Percentiles rank a stretch among this genome's conserved stretches.
phyloP scores from a whole-genome alignment of 2,888 invertebrate species.

The Drosophila cognata region DNA sequence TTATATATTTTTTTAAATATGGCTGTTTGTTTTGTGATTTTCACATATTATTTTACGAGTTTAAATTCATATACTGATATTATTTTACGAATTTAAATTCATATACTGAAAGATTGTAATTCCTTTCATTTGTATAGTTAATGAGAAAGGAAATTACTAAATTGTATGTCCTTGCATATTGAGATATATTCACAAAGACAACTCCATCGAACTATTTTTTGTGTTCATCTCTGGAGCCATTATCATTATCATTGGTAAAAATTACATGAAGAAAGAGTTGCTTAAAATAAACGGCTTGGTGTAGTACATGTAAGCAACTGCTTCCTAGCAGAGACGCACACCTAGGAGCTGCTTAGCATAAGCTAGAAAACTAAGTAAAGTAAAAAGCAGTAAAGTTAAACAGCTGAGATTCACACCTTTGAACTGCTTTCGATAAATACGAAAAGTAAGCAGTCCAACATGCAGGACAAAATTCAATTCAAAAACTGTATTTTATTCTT shows the following conservation, averaged over 20 bases:
- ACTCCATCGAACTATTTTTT: background rate
- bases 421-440: background rate
- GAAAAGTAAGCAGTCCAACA: background rate
- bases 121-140: background rate
- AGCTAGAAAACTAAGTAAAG: background rate
- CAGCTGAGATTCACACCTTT: background rate
- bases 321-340: background rate
- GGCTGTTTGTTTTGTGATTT: background rate
- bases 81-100: background rate
- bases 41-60: background rate
- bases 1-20: background rate
- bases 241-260: background rate
- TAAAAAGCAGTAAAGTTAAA: background rate
- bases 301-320: background rate
- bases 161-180: background rate
- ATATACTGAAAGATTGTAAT: background rate
- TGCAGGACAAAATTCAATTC: background rate
- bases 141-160: background rate
- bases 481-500: background rate
- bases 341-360: background rate
- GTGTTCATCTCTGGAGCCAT: background rate
- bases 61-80: too few relatives aligned
- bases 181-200: background rate
- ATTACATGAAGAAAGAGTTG: background rate
- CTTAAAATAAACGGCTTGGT: background rate